phyloP scores from a whole-genome alignment of 2,113 vertebrate genomes.

The Lophotis ruficrista region DNA sequence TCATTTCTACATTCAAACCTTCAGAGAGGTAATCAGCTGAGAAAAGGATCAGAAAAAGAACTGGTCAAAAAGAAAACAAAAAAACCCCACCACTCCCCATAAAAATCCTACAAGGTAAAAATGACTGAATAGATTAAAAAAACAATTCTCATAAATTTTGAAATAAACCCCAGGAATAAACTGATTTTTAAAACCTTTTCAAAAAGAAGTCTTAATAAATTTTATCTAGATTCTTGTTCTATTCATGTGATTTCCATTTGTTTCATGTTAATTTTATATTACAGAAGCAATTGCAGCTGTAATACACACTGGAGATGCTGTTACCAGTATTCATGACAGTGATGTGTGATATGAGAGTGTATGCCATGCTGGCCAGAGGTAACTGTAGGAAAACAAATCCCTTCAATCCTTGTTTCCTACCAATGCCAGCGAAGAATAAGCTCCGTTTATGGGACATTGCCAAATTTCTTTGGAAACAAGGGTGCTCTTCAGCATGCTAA shows the following conservation, averaged over 20 bases:
- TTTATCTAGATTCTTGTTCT: not conserved
- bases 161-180: not conserved
- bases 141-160: not conserved
- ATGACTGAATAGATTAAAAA: not conserved
- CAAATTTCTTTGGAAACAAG: not conserved
- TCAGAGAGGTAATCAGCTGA: not conserved
- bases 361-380: not conserved
- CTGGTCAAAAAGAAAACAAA: not conserved
- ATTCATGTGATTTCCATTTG: not conserved
- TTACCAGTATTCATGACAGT: not conserved
- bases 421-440: not conserved
- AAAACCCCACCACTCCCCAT: accelerated
- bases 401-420: not conserved
- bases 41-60: not conserved
- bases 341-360: accelerated
- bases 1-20: not conserved
- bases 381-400: not conserved
- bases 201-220: not conserved
- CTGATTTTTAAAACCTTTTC: not conserved
- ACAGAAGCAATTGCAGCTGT: not conserved
- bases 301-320: not conserved
- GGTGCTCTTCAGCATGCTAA: not conserved
- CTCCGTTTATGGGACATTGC: not conserved
- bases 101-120: not conserved
- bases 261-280: not conserved